Conservation (phyloP, 1,140 invertebrate genomes). For the Pteromalus puparum region DNA sequence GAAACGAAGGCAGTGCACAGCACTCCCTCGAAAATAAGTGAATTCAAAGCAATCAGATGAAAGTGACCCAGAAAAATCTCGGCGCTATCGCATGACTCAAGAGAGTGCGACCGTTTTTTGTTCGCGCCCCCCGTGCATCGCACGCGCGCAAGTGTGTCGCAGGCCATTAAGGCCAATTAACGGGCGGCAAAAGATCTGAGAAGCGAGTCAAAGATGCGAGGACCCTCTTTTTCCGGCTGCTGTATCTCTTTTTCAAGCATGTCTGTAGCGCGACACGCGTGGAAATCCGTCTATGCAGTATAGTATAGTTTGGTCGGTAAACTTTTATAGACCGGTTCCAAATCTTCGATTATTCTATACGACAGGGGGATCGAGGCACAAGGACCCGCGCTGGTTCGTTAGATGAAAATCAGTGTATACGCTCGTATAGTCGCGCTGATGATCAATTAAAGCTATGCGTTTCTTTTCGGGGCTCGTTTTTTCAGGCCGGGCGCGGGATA, state of each 20-base stretch:
- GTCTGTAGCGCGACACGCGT: neutral
- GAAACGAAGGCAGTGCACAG: neutral
- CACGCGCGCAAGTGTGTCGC: constrained; percentile 62
- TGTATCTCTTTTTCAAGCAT: neutral
- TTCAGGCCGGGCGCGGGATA: neutral
- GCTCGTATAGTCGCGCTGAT: constrained; percentile 30
- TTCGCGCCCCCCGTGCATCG: constrained; percentile 28
- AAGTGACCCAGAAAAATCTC: constrained; percentile 45
- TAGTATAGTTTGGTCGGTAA: neutral
- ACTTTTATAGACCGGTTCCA: neutral
- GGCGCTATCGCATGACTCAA: neutral
- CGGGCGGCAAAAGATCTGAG: constrained; percentile 63
- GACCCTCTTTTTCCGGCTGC: constrained; percentile 15
- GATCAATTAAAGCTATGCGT: constrained; percentile 13
- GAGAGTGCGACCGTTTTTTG: constrained; percentile 56
- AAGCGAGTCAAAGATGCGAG: neutral
- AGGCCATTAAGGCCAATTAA: constrained; percentile 69
- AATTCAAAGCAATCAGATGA: constrained; percentile 36
- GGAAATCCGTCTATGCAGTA: neutral
- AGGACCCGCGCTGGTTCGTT: constrained; percentile 7
- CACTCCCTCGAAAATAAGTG: neutral
- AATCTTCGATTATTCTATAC: neutral
- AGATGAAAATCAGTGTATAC: constrained; percentile 26
- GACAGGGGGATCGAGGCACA: neutral
- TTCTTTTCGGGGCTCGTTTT: neutral